Evolutionary conservation across 2,888 invertebrate species (phyloP).

Genomic region (Caenorhabditis uteleia): DNA sequence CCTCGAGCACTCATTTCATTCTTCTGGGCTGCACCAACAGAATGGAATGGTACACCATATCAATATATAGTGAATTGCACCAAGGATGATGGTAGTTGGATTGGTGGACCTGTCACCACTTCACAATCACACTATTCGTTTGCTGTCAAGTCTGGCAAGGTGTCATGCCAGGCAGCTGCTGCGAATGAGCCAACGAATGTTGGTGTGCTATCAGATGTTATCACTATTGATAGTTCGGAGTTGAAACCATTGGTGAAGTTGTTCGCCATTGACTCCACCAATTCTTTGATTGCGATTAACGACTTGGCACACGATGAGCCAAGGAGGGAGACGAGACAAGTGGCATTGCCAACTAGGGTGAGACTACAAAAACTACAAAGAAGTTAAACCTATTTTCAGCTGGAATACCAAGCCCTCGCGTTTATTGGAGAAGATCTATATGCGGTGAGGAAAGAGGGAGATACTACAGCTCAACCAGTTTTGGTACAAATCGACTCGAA

Average conservation of each 20-base stretch:
- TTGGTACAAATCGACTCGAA: constrained; percentile 64
- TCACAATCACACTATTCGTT: constrained; percentile 63
- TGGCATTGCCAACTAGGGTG: constrained; percentile 19
- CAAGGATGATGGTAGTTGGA: constrained; percentile 48
- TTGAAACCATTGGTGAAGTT: constrained; percentile 64
- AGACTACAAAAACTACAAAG: not conserved
- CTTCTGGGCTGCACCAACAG: constrained; percentile 64
- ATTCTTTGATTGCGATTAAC: constrained; percentile 59
- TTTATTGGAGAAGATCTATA: constrained; percentile 66
- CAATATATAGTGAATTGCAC: constrained; percentile 66
- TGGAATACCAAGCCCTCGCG: constrained; percentile 62
- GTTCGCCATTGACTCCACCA: constrained; percentile 67
- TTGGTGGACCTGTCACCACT: constrained; percentile 49
- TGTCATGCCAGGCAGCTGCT: constrained; percentile 64
- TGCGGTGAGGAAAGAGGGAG: constrained; percentile 65
- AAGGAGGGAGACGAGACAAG: constrained; percentile 38
- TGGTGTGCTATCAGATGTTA: constrained; percentile 55
- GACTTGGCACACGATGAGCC: constrained; percentile 52
- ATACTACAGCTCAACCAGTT: constrained; percentile 57
- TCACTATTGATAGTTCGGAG: constrained; percentile 66
- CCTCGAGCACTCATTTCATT: constrained; percentile 66
- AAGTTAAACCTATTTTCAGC: constrained; percentile 30
- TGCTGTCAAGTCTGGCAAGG: constrained; percentile 66
- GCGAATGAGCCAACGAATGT: constrained; percentile 66
- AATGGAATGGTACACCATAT: constrained; percentile 66